Evolutionary conservation across 2,888 invertebrate genomes (phyloP).

Genomic region (Diplazon laetatorius): DNA sequence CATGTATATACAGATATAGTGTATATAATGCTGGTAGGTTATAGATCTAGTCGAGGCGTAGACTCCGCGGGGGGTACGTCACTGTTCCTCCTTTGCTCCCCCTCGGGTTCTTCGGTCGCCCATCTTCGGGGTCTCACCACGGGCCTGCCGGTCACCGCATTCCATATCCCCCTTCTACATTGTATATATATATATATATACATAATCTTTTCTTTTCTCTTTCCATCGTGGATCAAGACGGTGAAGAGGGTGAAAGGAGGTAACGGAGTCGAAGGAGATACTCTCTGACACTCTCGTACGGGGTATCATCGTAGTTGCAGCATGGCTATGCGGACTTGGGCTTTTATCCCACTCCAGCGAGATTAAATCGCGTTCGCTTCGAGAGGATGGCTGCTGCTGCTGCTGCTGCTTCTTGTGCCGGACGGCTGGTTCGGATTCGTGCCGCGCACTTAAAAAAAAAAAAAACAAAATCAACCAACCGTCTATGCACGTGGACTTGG

Average conservation of each 20-base stretch:
- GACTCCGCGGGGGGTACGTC: constrained; percentile 80
- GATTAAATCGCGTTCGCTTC: constrained; percentile 77
- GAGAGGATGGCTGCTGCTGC: constrained; percentile 50
- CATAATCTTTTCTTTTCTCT: constrained; percentile 55
- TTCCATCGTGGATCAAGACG: constrained; percentile 52
- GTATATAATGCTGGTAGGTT: constrained; percentile 29
- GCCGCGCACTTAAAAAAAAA: constrained; percentile 64
- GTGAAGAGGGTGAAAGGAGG: constrained; percentile 6
- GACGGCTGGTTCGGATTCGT: constrained; percentile 13
- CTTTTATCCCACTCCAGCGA: constrained; percentile 79
- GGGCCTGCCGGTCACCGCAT: constrained; percentile 79
- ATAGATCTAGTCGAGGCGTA: constrained; percentile 61
- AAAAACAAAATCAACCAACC: too few relatives aligned
- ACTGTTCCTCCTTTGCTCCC: constrained; percentile 76
- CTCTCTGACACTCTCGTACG: constrained; percentile 78
- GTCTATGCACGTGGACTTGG: constrained; percentile 34
- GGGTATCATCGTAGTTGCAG: constrained; percentile 80
- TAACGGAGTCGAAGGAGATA: constrained; percentile 68
- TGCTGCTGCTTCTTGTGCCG: constrained; percentile 22
- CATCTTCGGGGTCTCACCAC: constrained; percentile 64
- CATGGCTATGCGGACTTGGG: constrained; percentile 70
- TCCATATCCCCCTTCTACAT: constrained; percentile 72
- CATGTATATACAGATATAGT: constrained; percentile 4
- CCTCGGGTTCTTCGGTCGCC: constrained; percentile 56
- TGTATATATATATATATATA: constrained; percentile 27